phyloP scores from a whole-genome alignment of 1,140 invertebrate genomes.

The Uloborus diversus region DNA sequence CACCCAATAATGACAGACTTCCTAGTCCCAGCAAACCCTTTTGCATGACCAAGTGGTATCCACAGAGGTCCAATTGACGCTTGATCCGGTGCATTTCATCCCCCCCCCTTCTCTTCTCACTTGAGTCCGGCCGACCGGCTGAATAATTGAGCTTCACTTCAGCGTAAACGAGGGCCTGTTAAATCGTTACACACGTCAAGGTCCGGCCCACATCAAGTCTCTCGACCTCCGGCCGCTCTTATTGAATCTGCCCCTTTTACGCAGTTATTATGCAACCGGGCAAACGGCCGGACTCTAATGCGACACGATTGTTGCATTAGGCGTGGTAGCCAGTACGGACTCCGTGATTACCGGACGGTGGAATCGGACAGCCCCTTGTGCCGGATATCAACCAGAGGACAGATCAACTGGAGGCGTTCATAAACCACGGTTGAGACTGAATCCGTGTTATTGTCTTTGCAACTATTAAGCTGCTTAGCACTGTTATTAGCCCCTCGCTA shows the following conservation, averaged over 20 bases:
- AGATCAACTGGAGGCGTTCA: conserved; percentile 13
- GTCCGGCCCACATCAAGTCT: neutral
- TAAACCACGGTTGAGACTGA: conserved; percentile 25
- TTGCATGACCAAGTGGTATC: too few species aligned
- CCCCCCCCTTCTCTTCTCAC: too few species aligned
- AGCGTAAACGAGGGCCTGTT: neutral
- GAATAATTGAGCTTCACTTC: too few species aligned
- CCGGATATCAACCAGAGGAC: neutral
- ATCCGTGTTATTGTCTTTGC: conserved; percentile 46
- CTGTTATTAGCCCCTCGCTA: conserved; percentile 36
- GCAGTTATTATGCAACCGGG: conserved; percentile 39
- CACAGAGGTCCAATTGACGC: too few species aligned
- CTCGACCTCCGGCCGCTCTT: neutral
- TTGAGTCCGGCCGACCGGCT: too few species aligned
- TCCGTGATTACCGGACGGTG: neutral
- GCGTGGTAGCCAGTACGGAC: neutral
- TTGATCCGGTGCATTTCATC: too few species aligned
- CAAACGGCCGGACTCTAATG: conserved; percentile 14
- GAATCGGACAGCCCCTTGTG: neutral
- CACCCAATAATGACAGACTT: too few species aligned
- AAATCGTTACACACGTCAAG: neutral
- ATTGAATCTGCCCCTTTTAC: conserved; percentile 2
- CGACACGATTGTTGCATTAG: conserved; percentile 51
- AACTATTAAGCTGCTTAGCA: conserved; percentile 36
- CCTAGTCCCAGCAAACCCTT: too few species aligned